Base-by-base conservation (phyloP, 2,797 vertebrate species). In the Xenopus petersii region DNA sequence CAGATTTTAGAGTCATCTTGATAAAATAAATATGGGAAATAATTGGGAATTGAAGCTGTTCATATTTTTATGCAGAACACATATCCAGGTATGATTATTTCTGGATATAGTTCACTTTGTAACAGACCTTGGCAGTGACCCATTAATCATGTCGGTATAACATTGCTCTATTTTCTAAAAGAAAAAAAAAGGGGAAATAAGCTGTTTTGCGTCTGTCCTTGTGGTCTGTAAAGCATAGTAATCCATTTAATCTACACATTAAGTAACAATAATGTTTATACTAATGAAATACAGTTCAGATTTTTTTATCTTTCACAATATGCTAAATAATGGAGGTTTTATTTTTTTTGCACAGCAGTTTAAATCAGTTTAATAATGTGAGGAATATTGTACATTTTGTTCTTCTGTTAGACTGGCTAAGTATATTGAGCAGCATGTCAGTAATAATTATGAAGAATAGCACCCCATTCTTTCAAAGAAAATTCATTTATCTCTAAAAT, bases 381-480 rank as follows among this genome's bases (percentile, higher is more conserved):
- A 70, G 58, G 62, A 67, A 60, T 67, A 66, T 74, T 65, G 68
- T 74, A 70, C 62, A 79, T 74, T 70, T 66, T 74, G 62, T 70
- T 70, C 55, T 71, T 64, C 47, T 70, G 4, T 73, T 60, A 15
- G 46, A 73, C 68, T n/a, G 17, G 55, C 63, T 82, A 49, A 70
- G 1, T 51, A 5, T 73, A 81, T 74, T 51, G n/a, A 65, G 48
- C 48, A 75, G 81, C 80, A 80, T 46, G 60, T 81, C 69, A 82
- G 33, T 42, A 81, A 79, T 51, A 83, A 80, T 69, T 75, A 80
- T 75, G 46, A 80, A 75, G 79, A 73, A 81, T 55, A 49, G 55
- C 16, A 4, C 58, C 4, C 64, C 71, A 83, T 55, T 16, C 21
- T n/a, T 15, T 75, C 69, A 79, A 4, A 79, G 36, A 68, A 71